phyloP scores from a whole-genome alignment of 2,113 vertebrate species.

The Boulengeromyrus knoepffleri region DNA sequence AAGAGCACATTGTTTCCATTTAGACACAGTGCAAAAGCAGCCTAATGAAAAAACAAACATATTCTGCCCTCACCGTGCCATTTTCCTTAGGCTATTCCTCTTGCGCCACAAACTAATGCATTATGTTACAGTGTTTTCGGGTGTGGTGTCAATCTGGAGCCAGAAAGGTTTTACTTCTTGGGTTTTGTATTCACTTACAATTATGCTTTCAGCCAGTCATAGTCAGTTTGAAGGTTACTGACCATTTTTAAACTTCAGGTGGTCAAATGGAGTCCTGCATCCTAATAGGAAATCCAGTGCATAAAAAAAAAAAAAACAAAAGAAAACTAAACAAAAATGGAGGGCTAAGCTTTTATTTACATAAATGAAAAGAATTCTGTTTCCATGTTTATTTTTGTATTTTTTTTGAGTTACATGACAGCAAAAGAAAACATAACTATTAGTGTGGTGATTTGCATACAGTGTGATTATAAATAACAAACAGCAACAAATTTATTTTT shows the following conservation, averaged over 20 bases:
- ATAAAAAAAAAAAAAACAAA: neutral
- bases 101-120: neutral
- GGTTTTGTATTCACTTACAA: neutral
- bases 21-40: neutral
- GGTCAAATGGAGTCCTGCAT: neutral
- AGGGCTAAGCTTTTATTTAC: neutral
- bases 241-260: neutral
- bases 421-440: neutral
- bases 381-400: neutral
- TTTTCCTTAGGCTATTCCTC: slow-evolving; percentile 4
- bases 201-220: neutral
- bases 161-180: neutral
- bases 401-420: neutral
- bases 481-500: too few species aligned
- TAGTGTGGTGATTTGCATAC: neutral
- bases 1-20: neutral
- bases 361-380: neutral
- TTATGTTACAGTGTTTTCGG: neutral
- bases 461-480: neutral
- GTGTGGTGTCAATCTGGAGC: neutral
- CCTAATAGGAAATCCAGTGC: neutral
- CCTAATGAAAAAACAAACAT: slow-evolving; percentile 9
- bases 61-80: neutral
- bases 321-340: neutral
- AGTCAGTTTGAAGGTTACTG: neutral